Evolutionary conservation across 2,797 vertebrate genomes (phyloP).

Genomic region (Malacoctenus gilli): DNA sequence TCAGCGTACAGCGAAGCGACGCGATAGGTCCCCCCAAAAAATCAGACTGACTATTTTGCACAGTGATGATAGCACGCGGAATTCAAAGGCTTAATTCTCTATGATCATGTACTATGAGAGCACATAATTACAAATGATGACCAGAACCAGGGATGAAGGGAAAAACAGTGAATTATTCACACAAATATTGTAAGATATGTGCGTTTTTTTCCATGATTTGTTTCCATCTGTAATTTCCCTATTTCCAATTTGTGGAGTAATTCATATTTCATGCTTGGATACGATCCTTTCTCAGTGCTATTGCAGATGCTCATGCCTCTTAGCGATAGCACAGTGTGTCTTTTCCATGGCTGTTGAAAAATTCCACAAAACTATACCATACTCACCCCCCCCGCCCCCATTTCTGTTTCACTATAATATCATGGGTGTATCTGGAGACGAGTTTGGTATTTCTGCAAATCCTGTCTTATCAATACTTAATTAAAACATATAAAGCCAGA

Average conservation of each 20-base stretch:
- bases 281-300: constrained; percentile 52
- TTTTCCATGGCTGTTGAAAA: constrained; percentile 59
- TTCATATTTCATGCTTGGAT: constrained; percentile 75
- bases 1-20: constrained; percentile 23
- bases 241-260: constrained; percentile 71
- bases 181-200: constrained; percentile 50
- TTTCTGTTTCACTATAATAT: constrained; percentile 49
- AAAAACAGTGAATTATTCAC: constrained; percentile 43
- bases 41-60: no score
- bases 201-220: constrained; percentile 55
- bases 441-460: constrained; percentile 45
- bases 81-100: constrained; percentile 27
- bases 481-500: constrained; percentile 53
- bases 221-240: constrained; percentile 63
- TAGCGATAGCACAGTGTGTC: constrained; percentile 65
- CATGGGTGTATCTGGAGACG: background rate
- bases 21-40: no score
- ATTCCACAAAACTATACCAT: constrained; percentile 56
- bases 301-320: constrained; percentile 62
- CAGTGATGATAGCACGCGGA: background rate
- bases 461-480: constrained; percentile 52
- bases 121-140: constrained; percentile 29
- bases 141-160: constrained; percentile 12
- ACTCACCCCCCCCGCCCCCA: constrained; percentile 21
- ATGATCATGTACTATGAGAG: constrained; percentile 26